These are phyloP conservation scores for Hyla sarda DNA, from an alignment of 2,113 vertebrate genomes.

Conservation along the genomic window DNA sequence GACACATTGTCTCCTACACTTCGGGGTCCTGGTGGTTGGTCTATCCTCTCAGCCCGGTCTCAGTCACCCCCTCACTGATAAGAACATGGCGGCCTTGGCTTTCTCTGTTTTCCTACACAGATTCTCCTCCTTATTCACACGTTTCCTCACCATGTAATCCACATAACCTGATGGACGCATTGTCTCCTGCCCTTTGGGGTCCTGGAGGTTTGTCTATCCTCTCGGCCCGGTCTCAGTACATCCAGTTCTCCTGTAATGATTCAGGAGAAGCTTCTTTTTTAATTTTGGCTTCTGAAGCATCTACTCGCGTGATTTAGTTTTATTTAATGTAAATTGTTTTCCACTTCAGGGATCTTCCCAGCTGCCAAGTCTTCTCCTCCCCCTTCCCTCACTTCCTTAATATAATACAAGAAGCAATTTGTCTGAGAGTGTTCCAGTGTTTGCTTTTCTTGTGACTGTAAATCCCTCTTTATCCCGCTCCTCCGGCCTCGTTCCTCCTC, in stretches of 20 bases:
- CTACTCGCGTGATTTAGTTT: neutral
- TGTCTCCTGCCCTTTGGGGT: neutral
- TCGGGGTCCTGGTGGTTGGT: too few relatives aligned
- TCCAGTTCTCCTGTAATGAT: neutral
- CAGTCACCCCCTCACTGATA: too few relatives aligned
- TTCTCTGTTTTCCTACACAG: too few relatives aligned
- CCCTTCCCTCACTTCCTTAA: conserved; percentile 17
- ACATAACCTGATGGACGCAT: neutral
- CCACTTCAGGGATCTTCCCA: conserved; percentile 5
- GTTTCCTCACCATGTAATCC: too few relatives aligned
- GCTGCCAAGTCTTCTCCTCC: neutral
- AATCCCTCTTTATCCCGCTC: conserved; percentile 49
- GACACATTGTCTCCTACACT: too few relatives aligned
- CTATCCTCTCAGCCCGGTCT: too few relatives aligned
- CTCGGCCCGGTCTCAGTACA: neutral
- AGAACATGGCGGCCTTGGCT: too few relatives aligned
- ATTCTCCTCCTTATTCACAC: too few relatives aligned
- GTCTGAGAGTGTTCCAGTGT: conserved; percentile 40
- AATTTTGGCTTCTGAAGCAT: neutral
- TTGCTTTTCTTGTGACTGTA: conserved; percentile 37
- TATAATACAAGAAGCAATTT: conserved; percentile 47
- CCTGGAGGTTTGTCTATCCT: neutral
- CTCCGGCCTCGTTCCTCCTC: neutral
- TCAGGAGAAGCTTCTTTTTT: neutral
- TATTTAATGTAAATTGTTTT: conserved; percentile 31